Evolutionary conservation across 2,797 vertebrate species (phyloP), one percentile per base, ranked within the genome.

Genomic region (Artibeus jamaicensis): DNA sequence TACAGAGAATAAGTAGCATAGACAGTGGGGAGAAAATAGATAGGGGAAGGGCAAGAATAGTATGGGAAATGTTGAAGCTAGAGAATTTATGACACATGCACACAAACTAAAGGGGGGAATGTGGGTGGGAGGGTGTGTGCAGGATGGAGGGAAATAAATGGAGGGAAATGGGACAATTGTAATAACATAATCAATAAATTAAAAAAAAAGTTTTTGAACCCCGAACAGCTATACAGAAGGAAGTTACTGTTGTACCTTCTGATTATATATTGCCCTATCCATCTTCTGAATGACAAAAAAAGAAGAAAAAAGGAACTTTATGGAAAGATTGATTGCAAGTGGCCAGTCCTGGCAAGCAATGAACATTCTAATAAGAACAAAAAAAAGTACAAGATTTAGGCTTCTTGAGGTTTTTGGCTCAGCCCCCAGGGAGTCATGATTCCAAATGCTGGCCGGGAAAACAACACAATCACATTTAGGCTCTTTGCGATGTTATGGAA

Each of bases 351-450:
- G 98, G 98, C 97, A 97, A 62, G 1, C 12, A 39, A 92, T 34
- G 44, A 67, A 21, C 50, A 91, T 39, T 4, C 37, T 53, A 95
- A 81, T 91, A 96, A 97, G 92, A 91, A 94, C 42, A 4, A 88
- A 97, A 79, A 44, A 98, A 86, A 81, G 92, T 77, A 59, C 59
- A 93, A 97, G 48, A 96, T 89, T 98, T 71, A 46, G 89, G 91
- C 96, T 96, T 94, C 94, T 92, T 34, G n/a, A 93, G 94, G 90
- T 88, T 98, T 95, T 95, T 97, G 96, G 96, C 96, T 97, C 91
- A 86, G 84, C 39, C 91, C 26, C 62, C 32, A 26, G 50, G 76
- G 95, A 91, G 94, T 90, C 84, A 84, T 22, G 85, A 95, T 94
- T 98, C 96, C 76, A 93, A 98, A 97, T 96, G 87, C 90, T 97